Conservation (phyloP, 1,140 invertebrate genomes). For the Drosophila virilis region DNA sequence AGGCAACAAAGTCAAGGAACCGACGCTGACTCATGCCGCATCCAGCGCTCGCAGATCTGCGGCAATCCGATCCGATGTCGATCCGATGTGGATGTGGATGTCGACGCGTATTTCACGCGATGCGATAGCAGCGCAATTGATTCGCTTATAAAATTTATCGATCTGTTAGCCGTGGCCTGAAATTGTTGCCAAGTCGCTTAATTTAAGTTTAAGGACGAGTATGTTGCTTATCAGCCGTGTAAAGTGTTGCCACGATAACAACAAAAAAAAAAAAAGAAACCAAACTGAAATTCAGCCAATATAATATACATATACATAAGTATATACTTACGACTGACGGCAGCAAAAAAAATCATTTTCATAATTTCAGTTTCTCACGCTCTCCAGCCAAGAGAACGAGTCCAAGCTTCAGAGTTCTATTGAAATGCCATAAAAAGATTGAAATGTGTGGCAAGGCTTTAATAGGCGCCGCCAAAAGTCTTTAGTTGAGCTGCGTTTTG, state of each 20-base stretch:
- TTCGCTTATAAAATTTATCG: slow-evolving; percentile 82
- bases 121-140: slow-evolving; percentile 79
- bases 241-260: slow-evolving; percentile 60
- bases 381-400: slow-evolving; percentile 5
- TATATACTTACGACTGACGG: not conserved
- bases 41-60: not conserved
- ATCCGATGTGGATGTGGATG: slow-evolving; percentile 14
- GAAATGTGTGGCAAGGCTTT: slow-evolving; percentile 66
- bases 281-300: slow-evolving; percentile 13
- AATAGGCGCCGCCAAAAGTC: slow-evolving; percentile 72
- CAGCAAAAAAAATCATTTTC: slow-evolving; percentile 65
- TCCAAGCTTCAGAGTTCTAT: slow-evolving; percentile 55
- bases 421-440: slow-evolving; percentile 81
- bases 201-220: slow-evolving; percentile 21
- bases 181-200: slow-evolving; percentile 53
- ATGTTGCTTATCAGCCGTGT: slow-evolving; percentile 42
- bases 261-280: slow-evolving; percentile 17
- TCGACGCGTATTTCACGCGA: slow-evolving; percentile 76
- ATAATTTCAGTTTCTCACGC: slow-evolving; percentile 66
- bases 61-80: slow-evolving; percentile 19
- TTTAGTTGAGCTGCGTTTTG: slow-evolving; percentile 24
- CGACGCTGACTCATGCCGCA: slow-evolving; percentile 32
- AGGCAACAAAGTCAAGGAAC: slow-evolving; percentile 59
- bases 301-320: not conserved
- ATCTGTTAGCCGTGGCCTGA: slow-evolving; percentile 60